Conservation (phyloP, 2,797 vertebrate species). For the Alcedo atthis region DNA sequence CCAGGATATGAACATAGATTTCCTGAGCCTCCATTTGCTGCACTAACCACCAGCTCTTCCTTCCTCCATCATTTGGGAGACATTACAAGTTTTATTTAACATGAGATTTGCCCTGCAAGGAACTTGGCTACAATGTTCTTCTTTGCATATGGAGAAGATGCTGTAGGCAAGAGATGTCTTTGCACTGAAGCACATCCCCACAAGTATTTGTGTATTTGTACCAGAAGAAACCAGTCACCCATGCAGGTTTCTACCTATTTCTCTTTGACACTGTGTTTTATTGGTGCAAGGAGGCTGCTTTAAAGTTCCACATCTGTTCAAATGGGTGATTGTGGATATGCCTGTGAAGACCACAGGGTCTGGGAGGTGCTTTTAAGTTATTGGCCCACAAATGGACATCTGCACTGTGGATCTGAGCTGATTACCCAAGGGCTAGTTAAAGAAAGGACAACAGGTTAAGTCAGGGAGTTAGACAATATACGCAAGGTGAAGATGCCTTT, state of each 20-base stretch:
- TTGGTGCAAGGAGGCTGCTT: neutral
- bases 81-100: slow-evolving; percentile 17
- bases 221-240: neutral
- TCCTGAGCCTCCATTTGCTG: slow-evolving; percentile 66
- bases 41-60: slow-evolving; percentile 53
- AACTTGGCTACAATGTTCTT: neutral
- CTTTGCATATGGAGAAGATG: neutral
- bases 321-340: neutral
- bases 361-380: neutral
- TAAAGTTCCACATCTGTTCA: neutral
- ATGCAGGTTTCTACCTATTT: neutral
- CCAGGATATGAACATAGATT: slow-evolving; percentile 66
- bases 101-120: neutral
- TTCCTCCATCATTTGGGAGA: slow-evolving; percentile 55
- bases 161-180: neutral
- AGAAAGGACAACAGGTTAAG: neutral
- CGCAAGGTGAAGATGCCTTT: neutral
- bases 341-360: neutral
- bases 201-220: neutral
- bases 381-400: neutral
- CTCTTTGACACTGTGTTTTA: neutral
- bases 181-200: neutral
- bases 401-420: neutral
- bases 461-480: neutral
- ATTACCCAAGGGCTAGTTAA: neutral